These are phyloP conservation scores for Drosophila nebulosa DNA, from an alignment of 1,140 invertebrate genomes.

Conservation along the genomic window DNA sequence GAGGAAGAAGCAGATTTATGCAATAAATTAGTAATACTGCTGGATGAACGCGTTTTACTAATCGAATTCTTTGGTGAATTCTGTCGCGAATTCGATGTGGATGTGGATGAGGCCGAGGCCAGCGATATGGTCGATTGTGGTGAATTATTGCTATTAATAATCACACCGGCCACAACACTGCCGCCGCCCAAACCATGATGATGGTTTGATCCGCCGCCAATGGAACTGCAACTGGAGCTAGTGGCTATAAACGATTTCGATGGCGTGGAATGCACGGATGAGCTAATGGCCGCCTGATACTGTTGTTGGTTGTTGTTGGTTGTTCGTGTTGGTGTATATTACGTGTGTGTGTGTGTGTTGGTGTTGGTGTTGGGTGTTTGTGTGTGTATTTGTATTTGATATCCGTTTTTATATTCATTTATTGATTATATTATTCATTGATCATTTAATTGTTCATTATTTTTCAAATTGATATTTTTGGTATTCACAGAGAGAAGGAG, in stretches of 20 bases:
- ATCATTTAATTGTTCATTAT: slow-evolving; percentile 32
- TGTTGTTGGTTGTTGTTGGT: slow-evolving; percentile 24
- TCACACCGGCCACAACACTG: slow-evolving; percentile 60
- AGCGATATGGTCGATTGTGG: slow-evolving; percentile 81
- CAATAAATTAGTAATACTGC: slow-evolving; percentile 81
- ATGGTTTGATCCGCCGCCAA: slow-evolving; percentile 27
- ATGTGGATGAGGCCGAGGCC: slow-evolving; percentile 80
- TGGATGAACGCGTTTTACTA: slow-evolving; percentile 80
- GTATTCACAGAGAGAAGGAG: slow-evolving; percentile 21
- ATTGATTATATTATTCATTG: slow-evolving; percentile 16
- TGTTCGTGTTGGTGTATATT: slow-evolving; percentile 6
- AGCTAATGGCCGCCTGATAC: slow-evolving; percentile 82
- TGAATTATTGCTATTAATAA: slow-evolving; percentile 71
- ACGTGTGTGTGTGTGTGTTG: not conserved
- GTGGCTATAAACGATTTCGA: slow-evolving; percentile 83
- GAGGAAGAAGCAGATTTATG: slow-evolving; percentile 81
- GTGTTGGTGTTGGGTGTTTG: slow-evolving; percentile 1
- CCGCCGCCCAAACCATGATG: slow-evolving; percentile 64
- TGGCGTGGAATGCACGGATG: slow-evolving; percentile 83
- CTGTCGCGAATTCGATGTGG: slow-evolving; percentile 81
- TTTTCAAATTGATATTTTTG: slow-evolving; percentile 22
- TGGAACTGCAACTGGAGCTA: slow-evolving; percentile 51
- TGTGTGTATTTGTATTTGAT: slow-evolving; percentile 17
- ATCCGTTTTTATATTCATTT: slow-evolving; percentile 10
- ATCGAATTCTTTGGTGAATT: slow-evolving; percentile 82